These are phyloP conservation scores for Temnopleurus reevesii DNA, from an alignment of 53 echinoderm and acorn worm genomes.

Conservation along the genomic window DNA sequence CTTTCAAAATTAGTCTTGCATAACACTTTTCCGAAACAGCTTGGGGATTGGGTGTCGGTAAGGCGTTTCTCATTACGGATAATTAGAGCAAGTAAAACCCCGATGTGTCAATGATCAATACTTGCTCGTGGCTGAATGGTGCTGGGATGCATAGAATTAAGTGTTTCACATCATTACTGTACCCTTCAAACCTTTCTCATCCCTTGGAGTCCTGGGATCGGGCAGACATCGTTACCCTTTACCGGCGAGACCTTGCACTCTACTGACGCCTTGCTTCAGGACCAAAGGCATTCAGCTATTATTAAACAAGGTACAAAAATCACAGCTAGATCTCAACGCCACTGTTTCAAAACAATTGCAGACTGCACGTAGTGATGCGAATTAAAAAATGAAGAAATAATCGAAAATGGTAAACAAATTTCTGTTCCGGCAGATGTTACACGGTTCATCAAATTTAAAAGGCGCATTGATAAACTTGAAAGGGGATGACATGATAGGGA, in stretches of 20 bases:
- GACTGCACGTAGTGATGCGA: neutral
- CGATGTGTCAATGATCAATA: conserved; percentile 13
- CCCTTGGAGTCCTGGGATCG: too few relatives aligned
- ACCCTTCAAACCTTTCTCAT: neutral
- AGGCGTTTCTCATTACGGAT: neutral
- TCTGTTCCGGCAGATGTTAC: neutral
- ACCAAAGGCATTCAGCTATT: neutral
- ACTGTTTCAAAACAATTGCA: neutral
- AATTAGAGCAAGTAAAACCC: conserved; percentile 3
- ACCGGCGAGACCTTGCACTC: neutral
- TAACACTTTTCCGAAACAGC: too few relatives aligned
- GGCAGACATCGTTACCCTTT: neutral
- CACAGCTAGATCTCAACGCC: neutral
- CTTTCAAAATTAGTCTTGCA: too few relatives aligned
- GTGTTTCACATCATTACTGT: neutral
- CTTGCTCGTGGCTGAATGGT: neutral
- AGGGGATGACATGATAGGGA: too few relatives aligned
- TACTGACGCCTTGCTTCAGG: neutral
- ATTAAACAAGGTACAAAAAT: neutral
- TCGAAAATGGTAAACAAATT: neutral
- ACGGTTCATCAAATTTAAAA: too few relatives aligned
- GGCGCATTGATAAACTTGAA: too few relatives aligned
- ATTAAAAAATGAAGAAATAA: too few relatives aligned
- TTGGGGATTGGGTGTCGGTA: neutral
- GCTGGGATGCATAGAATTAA: neutral